A percentile compares a stretch with the other conserved stretches of the same genome.
phyloP scores from a whole-genome alignment of 2,113 vertebrate species.

The Lamprologus sp. region DNA sequence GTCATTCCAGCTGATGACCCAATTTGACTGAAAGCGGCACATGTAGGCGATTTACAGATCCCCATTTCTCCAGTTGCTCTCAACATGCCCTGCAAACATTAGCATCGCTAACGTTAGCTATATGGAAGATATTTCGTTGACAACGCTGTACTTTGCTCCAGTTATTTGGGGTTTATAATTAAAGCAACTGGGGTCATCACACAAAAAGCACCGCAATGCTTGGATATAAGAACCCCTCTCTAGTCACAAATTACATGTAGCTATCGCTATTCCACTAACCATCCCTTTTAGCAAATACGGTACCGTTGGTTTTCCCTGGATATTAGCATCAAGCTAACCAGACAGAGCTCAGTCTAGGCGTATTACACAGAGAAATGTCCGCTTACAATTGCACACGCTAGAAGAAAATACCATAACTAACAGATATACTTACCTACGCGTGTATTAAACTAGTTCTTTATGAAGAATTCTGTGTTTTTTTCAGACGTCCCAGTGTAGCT shows the following conservation, averaged over 20 bases:
- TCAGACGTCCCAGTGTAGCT: slow-evolving; percentile 1
- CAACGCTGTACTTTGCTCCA: not conserved
- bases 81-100: slow-evolving; percentile 7
- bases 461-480: not conserved
- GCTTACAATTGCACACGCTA: not conserved
- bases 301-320: slow-evolving; percentile 17
- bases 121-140: not conserved
- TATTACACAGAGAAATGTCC: not conserved
- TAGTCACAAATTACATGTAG: not conserved
- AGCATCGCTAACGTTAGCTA: slow-evolving; percentile 14
- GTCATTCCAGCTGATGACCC: slow-evolving; percentile 12
- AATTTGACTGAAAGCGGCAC: not conserved
- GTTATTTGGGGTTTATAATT: rapidly evolving
- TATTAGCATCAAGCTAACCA: slow-evolving; percentile 50
- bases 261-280: not conserved
- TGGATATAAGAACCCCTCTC: not conserved
- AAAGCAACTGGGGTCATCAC: not conserved
- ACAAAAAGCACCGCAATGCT: not conserved
- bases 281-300: not conserved
- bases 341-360: not conserved
- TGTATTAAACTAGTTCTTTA: not conserved
- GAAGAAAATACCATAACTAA: not conserved
- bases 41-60: not conserved
- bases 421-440: slow-evolving; percentile 23
- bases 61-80: not conserved